These are phyloP conservation scores for Caenorhabditis auriculariae DNA, from an alignment of 2,888 invertebrate genomes.

Conservation along the genomic window DNA sequence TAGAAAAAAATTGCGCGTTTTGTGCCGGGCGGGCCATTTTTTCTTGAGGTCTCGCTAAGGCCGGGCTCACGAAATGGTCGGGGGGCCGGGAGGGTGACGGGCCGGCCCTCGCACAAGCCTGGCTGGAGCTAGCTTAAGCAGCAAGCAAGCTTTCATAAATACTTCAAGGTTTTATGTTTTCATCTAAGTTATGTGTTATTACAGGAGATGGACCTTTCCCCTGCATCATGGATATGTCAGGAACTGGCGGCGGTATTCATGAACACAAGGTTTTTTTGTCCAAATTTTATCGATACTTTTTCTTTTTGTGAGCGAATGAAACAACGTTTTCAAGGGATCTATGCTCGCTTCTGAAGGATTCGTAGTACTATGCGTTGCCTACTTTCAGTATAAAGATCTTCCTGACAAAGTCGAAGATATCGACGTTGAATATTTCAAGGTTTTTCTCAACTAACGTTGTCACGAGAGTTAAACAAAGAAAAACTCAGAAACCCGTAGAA, in stretches of 20 bases:
- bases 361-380: slow-evolving; percentile 31
- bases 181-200: no score
- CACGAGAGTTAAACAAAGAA: background rate
- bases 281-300: no score
- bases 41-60: no score
- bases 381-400: slow-evolving; percentile 35
- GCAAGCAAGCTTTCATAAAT: no score
- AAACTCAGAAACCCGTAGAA: slow-evolving; percentile 20
- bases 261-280: slow-evolving; percentile 12
- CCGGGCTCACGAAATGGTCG: no score
- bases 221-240: slow-evolving; percentile 32
- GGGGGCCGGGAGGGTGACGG: no score
- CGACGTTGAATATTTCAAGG: slow-evolving; percentile 27
- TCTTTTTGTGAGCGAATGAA: no score
- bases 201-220: slow-evolving; percentile 29
- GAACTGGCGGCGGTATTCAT: slow-evolving; percentile 34
- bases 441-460: background rate
- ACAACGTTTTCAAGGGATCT: slow-evolving; percentile 9
- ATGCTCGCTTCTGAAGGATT: slow-evolving; percentile 33
- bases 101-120: no score
- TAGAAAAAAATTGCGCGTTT: no score
- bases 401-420: slow-evolving; percentile 26
- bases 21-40: no score
- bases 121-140: no score
- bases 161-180: no score